Evolutionary conservation across 2,797 vertebrate species (phyloP).

Genomic region (Hippopotamyrus pictus): DNA sequence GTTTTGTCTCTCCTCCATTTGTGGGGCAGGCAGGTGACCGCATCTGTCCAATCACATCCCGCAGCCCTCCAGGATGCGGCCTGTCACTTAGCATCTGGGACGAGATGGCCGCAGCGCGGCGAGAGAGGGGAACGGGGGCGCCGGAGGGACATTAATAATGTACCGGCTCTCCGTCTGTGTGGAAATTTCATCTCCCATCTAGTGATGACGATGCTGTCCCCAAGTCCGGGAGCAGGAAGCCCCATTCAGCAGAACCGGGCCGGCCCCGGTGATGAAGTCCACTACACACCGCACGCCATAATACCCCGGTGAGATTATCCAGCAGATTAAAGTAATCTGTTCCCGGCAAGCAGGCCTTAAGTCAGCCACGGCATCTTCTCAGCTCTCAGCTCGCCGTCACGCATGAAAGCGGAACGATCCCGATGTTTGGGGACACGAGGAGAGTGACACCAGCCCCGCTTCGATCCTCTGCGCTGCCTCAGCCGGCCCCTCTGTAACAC

Average conservation of each 20-base stretch:
- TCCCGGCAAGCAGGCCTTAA: background rate
- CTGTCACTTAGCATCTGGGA: background rate
- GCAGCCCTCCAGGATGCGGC: background rate
- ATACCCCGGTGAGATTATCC: background rate
- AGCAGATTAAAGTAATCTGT: background rate
- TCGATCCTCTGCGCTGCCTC: background rate
- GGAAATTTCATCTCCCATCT: background rate
- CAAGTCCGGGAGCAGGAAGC: slow-evolving; percentile 24
- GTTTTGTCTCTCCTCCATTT: background rate
- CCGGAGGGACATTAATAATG: background rate
- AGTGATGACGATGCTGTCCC: slow-evolving; percentile 17
- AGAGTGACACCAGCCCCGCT: background rate
- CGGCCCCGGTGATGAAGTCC: background rate
- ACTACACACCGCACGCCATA: background rate
- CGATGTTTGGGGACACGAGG: background rate
- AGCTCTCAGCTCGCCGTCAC: background rate
- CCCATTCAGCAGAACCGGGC: background rate
- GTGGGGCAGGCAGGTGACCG: background rate
- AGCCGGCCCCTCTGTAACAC: background rate
- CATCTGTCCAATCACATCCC: background rate
- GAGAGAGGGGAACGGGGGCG: background rate
- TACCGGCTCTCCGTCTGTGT: background rate
- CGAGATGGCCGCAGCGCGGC: background rate
- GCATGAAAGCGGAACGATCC: background rate
- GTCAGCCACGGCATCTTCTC: background rate